These are phyloP conservation scores for Corythornis leucogaster DNA, from an alignment of 2,797 vertebrate species.

Conservation along the genomic window DNA sequence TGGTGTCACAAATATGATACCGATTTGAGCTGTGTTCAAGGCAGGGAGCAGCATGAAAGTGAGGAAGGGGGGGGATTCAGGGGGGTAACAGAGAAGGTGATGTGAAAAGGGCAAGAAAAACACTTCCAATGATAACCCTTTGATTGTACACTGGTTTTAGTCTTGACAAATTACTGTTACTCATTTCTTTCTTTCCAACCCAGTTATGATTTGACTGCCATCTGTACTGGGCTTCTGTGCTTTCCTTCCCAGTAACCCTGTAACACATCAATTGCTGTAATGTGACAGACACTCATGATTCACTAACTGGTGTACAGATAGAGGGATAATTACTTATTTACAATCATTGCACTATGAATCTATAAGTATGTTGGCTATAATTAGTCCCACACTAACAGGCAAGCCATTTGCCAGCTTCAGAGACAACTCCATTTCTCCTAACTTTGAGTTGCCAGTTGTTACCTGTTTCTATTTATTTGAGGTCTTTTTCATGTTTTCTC, in stretches of 20 bases:
- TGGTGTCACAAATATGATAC: background rate
- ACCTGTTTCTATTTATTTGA: background rate
- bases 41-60: background rate
- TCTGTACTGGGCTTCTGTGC: background rate
- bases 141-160: background rate
- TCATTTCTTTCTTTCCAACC: background rate
- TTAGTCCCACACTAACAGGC: background rate
- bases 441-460: background rate
- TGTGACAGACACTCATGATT: background rate
- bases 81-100: background rate
- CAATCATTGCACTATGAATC: background rate
- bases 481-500: background rate
- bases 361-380: background rate
- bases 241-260: background rate
- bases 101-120: background rate
- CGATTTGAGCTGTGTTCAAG: background rate
- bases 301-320: background rate
- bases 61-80: background rate
- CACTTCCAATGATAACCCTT: background rate
- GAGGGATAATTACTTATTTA: constrained; percentile 19
- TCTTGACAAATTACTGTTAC: background rate
- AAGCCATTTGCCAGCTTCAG: background rate
- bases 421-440: background rate
- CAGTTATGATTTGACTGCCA: background rate
- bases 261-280: background rate